Percentiles rank a stretch among this genome's conserved stretches.
Conservation (phyloP, 2,797 vertebrate species). For the Mormyrops attenuatus region DNA sequence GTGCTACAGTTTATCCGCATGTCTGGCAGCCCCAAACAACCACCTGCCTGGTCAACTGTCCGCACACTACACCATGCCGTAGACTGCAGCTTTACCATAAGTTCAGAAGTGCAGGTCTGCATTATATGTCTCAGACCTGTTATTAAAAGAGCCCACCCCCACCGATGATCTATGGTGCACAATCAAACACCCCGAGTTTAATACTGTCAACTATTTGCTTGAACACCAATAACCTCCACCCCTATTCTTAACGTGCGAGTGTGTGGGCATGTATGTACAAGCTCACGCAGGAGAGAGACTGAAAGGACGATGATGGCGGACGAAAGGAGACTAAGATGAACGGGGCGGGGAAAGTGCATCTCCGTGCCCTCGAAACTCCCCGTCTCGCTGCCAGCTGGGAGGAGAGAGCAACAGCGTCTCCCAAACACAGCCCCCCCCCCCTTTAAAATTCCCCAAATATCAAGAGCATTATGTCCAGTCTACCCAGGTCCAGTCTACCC, state of each 20-base stretch:
- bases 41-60: neutral
- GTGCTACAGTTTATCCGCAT: neutral
- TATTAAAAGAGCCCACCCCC: neutral
- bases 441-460: neutral
- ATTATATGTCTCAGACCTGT: neutral
- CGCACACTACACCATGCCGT: neutral
- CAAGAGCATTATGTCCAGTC: neutral
- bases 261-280: neutral
- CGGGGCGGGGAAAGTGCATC: neutral
- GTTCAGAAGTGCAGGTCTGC: neutral
- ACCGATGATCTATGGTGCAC: neutral
- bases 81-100: neutral
- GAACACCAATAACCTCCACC: conserved; percentile 14
- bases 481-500: neutral
- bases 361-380: neutral
- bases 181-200: conserved; percentile 29
- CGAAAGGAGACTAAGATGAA: neutral
- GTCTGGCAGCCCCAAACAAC: neutral
- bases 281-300: neutral
- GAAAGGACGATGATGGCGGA: neutral
- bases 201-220: conserved; percentile 45
- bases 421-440: neutral
- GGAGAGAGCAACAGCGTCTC: neutral
- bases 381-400: neutral
- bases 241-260: conserved; percentile 21